phyloP scores from a whole-genome alignment of 2,888 invertebrate genomes.

The Ceramica pisi region DNA sequence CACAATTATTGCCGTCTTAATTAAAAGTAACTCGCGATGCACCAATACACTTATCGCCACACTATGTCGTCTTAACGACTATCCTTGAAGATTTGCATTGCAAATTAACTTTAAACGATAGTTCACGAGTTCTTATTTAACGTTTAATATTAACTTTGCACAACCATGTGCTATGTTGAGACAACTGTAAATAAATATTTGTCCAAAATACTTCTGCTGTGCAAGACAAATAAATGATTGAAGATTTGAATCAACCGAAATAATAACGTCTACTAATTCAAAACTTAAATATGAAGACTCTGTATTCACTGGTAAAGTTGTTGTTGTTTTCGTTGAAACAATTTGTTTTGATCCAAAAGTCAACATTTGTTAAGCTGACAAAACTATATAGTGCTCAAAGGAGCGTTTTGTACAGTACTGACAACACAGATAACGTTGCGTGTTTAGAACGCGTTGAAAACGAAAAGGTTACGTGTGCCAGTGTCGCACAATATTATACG shows the following conservation, averaged over 20 bases:
- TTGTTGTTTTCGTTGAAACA: conserved; percentile 5
- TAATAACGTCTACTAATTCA: conserved; percentile 10
- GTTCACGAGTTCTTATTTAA: conserved; percentile 40
- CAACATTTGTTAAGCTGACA: conserved; percentile 27
- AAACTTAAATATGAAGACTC: background rate
- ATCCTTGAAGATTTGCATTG: conserved; percentile 45
- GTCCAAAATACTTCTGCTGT: conserved; percentile 12
- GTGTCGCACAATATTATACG: conserved; percentile 31
- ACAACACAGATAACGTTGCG: conserved; percentile 33
- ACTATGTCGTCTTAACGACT: conserved; percentile 24
- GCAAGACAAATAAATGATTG: conserved; percentile 7
- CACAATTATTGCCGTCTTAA: conserved; percentile 15
- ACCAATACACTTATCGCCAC: conserved; percentile 24
- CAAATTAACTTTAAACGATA: conserved; percentile 44
- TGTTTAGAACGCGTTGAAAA: conserved; percentile 27
- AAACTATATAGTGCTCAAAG: conserved; percentile 29
- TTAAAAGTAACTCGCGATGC: conserved; percentile 28
- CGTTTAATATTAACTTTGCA: conserved; percentile 38
- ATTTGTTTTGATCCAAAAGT: conserved; percentile 1
- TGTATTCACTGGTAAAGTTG: conserved; percentile 4
- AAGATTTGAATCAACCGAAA: conserved; percentile 25
- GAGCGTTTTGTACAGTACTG: conserved; percentile 38
- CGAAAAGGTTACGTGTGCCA: conserved; percentile 8
- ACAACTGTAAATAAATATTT: conserved; percentile 28
- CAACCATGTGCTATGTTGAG: conserved; percentile 19